Evolutionary conservation across 2,113 vertebrate genomes (phyloP).

Genomic region (Mugil cephalus): DNA sequence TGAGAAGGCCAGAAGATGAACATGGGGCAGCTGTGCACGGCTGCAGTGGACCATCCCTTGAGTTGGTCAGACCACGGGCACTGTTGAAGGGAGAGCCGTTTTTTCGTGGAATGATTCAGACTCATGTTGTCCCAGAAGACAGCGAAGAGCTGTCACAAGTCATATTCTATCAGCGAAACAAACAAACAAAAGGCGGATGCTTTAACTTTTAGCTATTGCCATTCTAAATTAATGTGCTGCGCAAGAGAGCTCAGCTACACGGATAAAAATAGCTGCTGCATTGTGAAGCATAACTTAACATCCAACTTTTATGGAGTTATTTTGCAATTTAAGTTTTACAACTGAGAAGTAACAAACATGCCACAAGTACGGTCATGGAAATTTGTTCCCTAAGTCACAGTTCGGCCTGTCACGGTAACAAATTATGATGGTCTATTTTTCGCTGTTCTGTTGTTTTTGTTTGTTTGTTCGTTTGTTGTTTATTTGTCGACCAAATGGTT

Average conservation of each 20-base stretch:
- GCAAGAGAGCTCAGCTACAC: not conserved
- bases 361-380: not conserved
- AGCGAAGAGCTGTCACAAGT: constrained; percentile 75
- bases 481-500: too few species aligned
- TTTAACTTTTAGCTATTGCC: constrained; percentile 60
- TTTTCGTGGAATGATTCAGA: constrained; percentile 71
- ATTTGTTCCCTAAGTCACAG: not conserved
- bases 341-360: not conserved
- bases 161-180: constrained; percentile 66
- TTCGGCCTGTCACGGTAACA: too few species aligned
- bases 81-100: constrained; percentile 52
- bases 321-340: not conserved
- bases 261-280: constrained; percentile 35
- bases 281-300: not conserved
- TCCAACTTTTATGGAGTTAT: not conserved
- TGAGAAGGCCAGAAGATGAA: constrained; percentile 59
- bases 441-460: too few species aligned
- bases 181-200: constrained; percentile 55
- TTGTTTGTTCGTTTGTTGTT: too few species aligned
- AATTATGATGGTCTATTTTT: too few species aligned
- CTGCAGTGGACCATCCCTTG: constrained; percentile 25
- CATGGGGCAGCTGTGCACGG: constrained; percentile 30
- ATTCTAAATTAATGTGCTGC: constrained; percentile 57
- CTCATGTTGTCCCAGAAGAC: constrained; percentile 64
- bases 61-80: constrained; percentile 38